Evolutionary conservation across 2,113 vertebrate genomes (phyloP).

Genomic region (Cisticola juncidis): DNA sequence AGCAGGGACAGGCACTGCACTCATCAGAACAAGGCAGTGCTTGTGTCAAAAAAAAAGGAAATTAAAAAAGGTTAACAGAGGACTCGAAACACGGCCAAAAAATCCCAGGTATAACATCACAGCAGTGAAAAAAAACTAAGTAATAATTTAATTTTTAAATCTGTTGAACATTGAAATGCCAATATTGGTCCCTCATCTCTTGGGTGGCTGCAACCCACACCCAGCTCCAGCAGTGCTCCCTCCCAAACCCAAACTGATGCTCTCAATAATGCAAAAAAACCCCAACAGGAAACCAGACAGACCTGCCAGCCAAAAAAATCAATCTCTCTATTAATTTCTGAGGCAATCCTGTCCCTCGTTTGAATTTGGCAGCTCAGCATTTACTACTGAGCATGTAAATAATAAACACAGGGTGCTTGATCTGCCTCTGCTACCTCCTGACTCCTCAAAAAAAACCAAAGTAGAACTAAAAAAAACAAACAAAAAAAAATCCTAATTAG

Average conservation of each 20-base stretch:
- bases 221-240: neutral
- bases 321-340: neutral
- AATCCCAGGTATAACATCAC: fast-evolving
- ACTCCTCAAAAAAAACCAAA: neutral
- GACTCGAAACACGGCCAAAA: neutral
- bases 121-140: neutral
- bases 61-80: neutral
- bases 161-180: neutral
- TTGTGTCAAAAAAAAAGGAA: neutral
- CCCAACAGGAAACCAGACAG: neutral
- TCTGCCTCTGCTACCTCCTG: neutral
- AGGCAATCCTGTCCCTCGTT: neutral
- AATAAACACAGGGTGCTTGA: neutral
- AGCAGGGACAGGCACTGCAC: neutral
- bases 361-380: neutral
- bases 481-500: no score
- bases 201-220: neutral
- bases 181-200: neutral
- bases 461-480: fast-evolving
- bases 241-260: neutral
- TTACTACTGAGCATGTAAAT: neutral
- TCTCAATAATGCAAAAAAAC: neutral
- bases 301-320: neutral
- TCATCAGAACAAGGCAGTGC: neutral
- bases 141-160: neutral